Percentiles rank a stretch among this genome's conserved stretches.
Conservation (phyloP, 2,888 invertebrate species). For the Cryptus viduatorius region DNA sequence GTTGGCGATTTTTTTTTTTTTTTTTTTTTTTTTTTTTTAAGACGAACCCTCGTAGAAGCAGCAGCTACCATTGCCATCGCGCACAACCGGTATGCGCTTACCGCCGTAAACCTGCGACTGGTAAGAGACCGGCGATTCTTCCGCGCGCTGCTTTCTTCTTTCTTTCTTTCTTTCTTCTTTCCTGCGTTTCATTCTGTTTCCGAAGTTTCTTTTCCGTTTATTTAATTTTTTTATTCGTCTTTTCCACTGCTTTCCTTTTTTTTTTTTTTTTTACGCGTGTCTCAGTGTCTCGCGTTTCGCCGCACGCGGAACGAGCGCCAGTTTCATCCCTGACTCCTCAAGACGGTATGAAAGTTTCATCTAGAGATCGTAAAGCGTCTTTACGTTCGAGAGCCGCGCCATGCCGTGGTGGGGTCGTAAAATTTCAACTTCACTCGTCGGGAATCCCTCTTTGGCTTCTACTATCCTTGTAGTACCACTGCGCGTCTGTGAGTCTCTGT, state of each 20-base stretch:
- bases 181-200: slow-evolving; percentile 40
- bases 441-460: slow-evolving; percentile 45
- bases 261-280: slow-evolving; percentile 35
- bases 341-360: slow-evolving; percentile 76
- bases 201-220: slow-evolving; percentile 37
- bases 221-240: slow-evolving; percentile 17
- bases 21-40: slow-evolving; percentile 45
- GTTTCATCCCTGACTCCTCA: slow-evolving; percentile 52
- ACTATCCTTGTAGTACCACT: not conserved
- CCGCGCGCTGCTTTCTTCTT: slow-evolving; percentile 46
- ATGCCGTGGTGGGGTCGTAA: slow-evolving; percentile 59
- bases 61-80: slow-evolving; percentile 5
- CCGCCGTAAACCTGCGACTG: slow-evolving; percentile 41
- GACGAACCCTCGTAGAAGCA: slow-evolving; percentile 13
- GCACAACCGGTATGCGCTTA: slow-evolving; percentile 43
- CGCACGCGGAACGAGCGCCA: slow-evolving; percentile 49
- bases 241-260: not conserved
- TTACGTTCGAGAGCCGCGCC: slow-evolving; percentile 64
- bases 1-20: slow-evolving; percentile 38
- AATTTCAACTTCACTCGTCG: slow-evolving; percentile 67
- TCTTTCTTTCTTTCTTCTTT: slow-evolving; percentile 54
- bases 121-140: slow-evolving; percentile 35
- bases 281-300: slow-evolving; percentile 37
- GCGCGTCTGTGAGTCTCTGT: not conserved
- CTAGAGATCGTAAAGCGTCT: slow-evolving; percentile 77